Evolutionary conservation across 2,888 invertebrate genomes (phyloP).

Genomic region (Limenitis camilla): DNA sequence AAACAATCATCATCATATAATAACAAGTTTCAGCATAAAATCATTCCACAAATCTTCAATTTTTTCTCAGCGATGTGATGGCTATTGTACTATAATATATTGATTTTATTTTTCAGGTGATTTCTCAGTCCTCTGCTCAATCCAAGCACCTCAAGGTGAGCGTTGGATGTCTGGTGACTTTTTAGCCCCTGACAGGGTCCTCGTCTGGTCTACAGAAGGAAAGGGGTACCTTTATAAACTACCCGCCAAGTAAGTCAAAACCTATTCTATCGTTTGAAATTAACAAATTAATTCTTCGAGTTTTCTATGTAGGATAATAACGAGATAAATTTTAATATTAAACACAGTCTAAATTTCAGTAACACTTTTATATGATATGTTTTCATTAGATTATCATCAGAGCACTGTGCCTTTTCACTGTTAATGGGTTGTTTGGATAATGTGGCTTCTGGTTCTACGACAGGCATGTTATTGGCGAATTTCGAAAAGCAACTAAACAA

Average conservation of each 20-base stretch:
- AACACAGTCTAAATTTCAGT: not conserved
- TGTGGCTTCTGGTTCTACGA: no score
- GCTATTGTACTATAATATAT: no score
- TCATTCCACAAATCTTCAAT: no score
- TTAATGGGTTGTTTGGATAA: not conserved
- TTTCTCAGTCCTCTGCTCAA: constrained; percentile 95
- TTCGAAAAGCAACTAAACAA: no score
- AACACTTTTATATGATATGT: constrained; percentile 20
- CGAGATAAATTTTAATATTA: not conserved
- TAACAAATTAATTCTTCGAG: no score
- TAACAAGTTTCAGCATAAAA: no score
- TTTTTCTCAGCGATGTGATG: no score
- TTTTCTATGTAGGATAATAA: not conserved
- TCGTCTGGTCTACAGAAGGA: constrained; percentile 97
- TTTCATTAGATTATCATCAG: constrained; percentile 31
- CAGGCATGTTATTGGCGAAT: no score
- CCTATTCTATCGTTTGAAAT: no score
- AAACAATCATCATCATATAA: no score
- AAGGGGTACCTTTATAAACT: constrained; percentile 96
- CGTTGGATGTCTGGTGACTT: constrained; percentile 98
- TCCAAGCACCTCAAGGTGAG: constrained; percentile 90
- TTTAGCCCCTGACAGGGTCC: constrained; percentile 90
- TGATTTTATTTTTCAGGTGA: constrained; percentile 77
- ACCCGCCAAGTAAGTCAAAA: constrained; percentile 90
- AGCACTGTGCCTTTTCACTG: constrained; percentile 27